Evolutionary conservation across 2,797 vertebrate genomes (phyloP), one percentile per base, ranked within the genome.

Genomic region (Atherinosoma microstoma): DNA sequence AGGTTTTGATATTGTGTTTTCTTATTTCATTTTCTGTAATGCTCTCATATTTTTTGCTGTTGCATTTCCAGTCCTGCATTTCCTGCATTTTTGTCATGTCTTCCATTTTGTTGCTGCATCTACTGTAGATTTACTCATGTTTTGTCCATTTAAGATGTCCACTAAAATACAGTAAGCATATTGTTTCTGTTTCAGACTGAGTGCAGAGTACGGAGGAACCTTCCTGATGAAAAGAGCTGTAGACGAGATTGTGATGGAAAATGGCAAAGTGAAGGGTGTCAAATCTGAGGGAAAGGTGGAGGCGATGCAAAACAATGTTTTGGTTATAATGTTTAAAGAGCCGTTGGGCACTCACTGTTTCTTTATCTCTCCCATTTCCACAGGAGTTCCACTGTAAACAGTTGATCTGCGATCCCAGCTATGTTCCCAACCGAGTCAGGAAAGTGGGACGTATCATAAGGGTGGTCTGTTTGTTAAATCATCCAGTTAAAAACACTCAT

Each of bases 401-500:
- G 90, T 82, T 96, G 27, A 92, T 96, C 76, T 95, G 94, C n/a
- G 94, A 95, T 63, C 93, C 94, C 47, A 93, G 91, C 83, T 95
- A 95, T 0, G 86, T 89, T 42, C 94, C 92, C 11, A 79, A 74
- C 27, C 87, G 84, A 16, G 94, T 95, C 64, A 94, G 92, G 85
- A 95, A 92, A 77, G 77, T 93, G 38, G 94, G 94, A 0, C 87
- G 91, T 16, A 88, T 94, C 45, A 91, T 96, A 27, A 84, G 95
- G 64, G 92, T 91, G 67, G 94, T 94, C 78, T 96, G 95, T 80
- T 83, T 96, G 56, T 79, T 96, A 59, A 94, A 95, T 63, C 95
- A 95, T 77, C 93, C 95, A 1, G 91, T 96, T 71, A 95, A 92
- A 88, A 91, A 94, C 92, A 96, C 95, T 4, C 87, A 94, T 0